Conservation (phyloP, 2,113 vertebrate genomes). For the Leptobrachium leishanense region DNA sequence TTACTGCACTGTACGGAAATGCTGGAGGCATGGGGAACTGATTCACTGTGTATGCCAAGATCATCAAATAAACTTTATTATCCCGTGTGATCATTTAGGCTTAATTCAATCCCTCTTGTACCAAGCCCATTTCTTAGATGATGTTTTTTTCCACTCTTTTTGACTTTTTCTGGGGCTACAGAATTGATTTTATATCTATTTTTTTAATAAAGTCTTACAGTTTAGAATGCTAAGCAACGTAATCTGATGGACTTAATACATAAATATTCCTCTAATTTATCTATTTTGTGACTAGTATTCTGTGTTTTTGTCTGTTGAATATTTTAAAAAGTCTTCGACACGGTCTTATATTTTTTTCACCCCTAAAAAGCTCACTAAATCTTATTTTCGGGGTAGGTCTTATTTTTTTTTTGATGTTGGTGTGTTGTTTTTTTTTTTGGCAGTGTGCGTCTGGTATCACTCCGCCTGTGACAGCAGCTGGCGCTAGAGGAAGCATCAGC, state of each 20-base stretch:
- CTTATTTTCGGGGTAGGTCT: too few species aligned
- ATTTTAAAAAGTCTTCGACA: too few species aligned
- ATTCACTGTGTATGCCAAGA: neutral
- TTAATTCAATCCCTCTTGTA: neutral
- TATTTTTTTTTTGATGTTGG: too few species aligned
- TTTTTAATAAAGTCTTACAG: neutral
- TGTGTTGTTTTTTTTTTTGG: too few species aligned
- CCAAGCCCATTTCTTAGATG: neutral
- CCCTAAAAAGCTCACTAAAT: too few species aligned
- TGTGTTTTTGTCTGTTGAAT: too few species aligned
- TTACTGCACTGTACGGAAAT: conserved; percentile 16
- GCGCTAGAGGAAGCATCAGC: too few species aligned
- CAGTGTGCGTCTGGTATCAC: too few species aligned
- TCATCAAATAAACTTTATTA: neutral
- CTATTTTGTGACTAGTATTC: too few species aligned
- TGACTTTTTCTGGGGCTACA: neutral
- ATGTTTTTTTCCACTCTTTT: neutral
- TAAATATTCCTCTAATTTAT: too few species aligned
- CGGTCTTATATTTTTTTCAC: too few species aligned
- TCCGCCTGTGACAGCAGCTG: too few species aligned
- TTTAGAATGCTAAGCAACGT: neutral
- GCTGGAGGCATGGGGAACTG: conserved; percentile 1
- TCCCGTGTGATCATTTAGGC: neutral
- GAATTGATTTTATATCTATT: neutral
- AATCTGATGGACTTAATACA: neutral